Evolutionary conservation across 2,888 invertebrate genomes (phyloP).

Genomic region (Ceratothoa steindachneri): DNA sequence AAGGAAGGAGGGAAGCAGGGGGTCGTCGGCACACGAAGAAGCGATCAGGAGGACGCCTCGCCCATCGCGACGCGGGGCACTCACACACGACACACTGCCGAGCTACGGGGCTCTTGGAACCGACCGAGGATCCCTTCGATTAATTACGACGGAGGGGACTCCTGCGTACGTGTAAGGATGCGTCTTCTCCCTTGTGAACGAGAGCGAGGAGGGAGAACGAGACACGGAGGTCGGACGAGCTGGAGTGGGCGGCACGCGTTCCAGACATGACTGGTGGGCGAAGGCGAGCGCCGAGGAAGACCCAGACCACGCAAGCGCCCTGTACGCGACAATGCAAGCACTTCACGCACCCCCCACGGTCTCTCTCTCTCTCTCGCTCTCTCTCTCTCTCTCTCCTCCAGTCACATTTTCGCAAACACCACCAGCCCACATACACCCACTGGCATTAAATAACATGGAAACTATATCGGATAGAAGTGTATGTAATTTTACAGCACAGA

Average conservation of each 20-base stretch:
- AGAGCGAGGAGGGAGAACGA: neutral
- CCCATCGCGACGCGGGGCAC: neutral
- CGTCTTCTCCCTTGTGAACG: neutral
- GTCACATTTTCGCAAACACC: too few species aligned
- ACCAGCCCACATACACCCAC: neutral
- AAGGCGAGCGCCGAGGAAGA: neutral
- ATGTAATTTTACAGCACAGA: too few species aligned
- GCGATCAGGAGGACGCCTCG: neutral
- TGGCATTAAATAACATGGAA: too few species aligned
- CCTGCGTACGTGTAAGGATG: neutral
- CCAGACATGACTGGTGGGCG: conserved; percentile 12
- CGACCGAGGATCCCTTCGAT: neutral
- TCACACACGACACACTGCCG: neutral
- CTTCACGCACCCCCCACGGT: neutral
- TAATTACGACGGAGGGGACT: neutral
- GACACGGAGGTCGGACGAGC: neutral
- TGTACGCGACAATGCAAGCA: conserved; percentile 4
- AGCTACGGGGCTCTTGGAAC: neutral
- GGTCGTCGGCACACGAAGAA: too few species aligned
- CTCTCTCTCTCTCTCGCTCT: too few species aligned
- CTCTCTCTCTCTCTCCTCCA: too few species aligned
- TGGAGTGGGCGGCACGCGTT: conserved; percentile 10
- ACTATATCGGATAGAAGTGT: too few species aligned
- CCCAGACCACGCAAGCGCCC: conserved; percentile 10
- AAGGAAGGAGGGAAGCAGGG: too few species aligned